Base-by-base conservation (phyloP, 2,113 vertebrate species). In the Desmodus rotundus region DNA sequence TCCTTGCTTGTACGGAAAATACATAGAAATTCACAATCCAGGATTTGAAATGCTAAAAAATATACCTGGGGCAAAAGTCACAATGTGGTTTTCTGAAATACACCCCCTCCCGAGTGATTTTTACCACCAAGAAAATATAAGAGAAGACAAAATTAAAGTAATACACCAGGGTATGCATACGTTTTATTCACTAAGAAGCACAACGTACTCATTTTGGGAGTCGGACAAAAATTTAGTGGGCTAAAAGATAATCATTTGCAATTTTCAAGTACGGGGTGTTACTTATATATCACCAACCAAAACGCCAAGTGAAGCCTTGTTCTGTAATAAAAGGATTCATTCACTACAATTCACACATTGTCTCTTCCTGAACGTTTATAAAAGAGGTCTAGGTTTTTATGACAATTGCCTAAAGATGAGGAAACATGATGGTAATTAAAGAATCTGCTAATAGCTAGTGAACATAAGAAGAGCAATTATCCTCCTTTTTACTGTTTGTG, bases 251-350 rank as follows among this genome's bases (percentile, higher is more conserved):
- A 73, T 20, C 41, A n/a, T 8, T 6, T 38, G 41, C 43, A 14
- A 50, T 73, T 80, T 81, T 87, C 14, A 50, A 80, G 26, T 8
- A 61, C 2, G 20, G 41, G 16, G 45, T 1, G 6, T 47, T 19
- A 86, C 58, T 65, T 61, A 74, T 47, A 74, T 36, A 22, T 76
- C 43, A 92, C 12, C 72, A 47, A 84, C 20, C 31, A 76, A 87
- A 90, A 68, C 58, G 17, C 28, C 3, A 3, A 31, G 58, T 43
- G 31, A 54, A 81, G 50, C 61, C n/a, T 89, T 92, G 50, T 31
- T 94, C 72, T 54, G 1, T 74, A 82, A 56, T 26, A 61, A 89
- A 76, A 61, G 5, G 22, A 56, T 58, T 52, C 31, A 63, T 65
- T 45, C 20, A 5, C 43, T 15, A 56, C 41, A 74, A 73, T 24